Conservation (phyloP, 2,113 vertebrate species). For the Rhinolophus sinicus region DNA sequence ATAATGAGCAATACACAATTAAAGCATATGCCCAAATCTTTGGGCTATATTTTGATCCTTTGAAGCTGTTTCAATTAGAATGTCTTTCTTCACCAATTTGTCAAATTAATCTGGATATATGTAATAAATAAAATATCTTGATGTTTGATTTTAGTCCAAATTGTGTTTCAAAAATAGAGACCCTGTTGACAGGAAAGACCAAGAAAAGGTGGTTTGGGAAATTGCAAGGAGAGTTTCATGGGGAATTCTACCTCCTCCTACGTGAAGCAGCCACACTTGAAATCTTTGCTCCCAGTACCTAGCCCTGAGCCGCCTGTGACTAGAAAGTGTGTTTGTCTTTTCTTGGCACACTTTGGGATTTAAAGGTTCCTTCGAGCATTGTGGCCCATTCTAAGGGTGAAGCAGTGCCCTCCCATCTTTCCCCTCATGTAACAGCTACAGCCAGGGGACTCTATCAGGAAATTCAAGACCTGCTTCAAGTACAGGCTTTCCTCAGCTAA, state of each 20-base stretch:
- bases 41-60: neutral
- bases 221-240: neutral
- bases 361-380: neutral
- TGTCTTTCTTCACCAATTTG: neutral
- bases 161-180: neutral
- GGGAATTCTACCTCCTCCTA: neutral
- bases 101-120: neutral
- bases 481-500: neutral
- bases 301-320: neutral
- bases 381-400: neutral
- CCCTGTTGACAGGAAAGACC: neutral
- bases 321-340: neutral
- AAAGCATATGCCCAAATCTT: neutral
- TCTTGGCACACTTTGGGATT: neutral
- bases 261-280: neutral
- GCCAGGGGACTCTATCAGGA: neutral
- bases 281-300: neutral
- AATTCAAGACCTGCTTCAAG: neutral
- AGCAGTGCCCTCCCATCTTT: neutral
- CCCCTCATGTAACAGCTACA: rapidly evolving
- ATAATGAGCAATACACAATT: neutral
- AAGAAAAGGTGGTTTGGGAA: neutral
- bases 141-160: neutral
- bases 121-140: neutral
- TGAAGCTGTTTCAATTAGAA: neutral